Evolutionary conservation across 2,888 invertebrate genomes (phyloP), one percentile per base, ranked within the genome.

Genomic region (Ophioninae sp.): DNA sequence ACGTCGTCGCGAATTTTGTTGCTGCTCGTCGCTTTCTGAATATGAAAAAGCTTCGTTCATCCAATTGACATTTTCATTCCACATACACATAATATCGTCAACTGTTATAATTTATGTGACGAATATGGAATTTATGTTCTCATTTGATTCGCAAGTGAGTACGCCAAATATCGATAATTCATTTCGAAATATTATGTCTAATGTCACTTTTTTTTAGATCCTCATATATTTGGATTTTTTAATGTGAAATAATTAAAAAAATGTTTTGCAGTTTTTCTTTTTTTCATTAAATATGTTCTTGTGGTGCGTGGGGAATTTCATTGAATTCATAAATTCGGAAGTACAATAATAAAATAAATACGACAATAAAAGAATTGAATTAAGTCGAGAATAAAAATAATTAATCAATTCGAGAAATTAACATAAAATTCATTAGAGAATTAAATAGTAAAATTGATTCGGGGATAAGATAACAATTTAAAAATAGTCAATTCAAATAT

Each of bases 1-100:
- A 88, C 87, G 72, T 92, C 91, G 8, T 89, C 89, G 57, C 87
- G 88, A 13, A 89, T 72, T 64, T 88, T 90, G 56, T 90, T 89
- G 17, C 82, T 88, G 61, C 85, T 88, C 13, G 82, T 86, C 20
- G 88, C 79, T 69, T 88, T 88, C 87, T 90, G 78, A 50, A 23
- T 3, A 8, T 7, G 6, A 69, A 30, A 69, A 21, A 59, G 17
- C 30, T 30, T 30, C 30, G 30, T 30, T 30, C 30, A 30, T 30
- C 30, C 30, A 30, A 30, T 30, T 30, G 2, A 30, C 30, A 2
- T 30, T 30, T 30, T 3, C 30, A 30, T 30, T 30, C 30, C 30
- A 30, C 30, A 30, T 30, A 1, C 30, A 30, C 1, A 30, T 30
- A 30, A 30, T 30, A 2, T 30, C 30, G 30, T 30, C 30, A 30